Evolutionary conservation across 1,140 invertebrate genomes (phyloP).

Genomic region (Andricus grossulariae): DNA sequence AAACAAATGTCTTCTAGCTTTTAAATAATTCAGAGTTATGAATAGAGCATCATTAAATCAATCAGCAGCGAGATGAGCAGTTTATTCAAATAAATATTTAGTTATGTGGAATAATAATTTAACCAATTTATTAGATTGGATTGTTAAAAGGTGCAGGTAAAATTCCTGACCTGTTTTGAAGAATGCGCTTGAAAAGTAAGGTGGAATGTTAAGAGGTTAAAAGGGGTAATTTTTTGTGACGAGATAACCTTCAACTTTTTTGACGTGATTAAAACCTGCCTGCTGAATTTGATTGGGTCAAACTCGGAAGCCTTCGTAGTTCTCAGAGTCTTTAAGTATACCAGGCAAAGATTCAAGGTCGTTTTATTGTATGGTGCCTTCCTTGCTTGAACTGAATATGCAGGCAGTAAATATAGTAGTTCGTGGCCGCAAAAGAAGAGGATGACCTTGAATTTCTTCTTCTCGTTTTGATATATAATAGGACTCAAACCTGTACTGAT

Average conservation of each 20-base stretch:
- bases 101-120: neutral
- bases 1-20: too few species aligned
- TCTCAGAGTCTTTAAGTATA: neutral
- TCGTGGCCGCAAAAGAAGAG: constrained; percentile 47
- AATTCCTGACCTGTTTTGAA: neutral
- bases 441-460: constrained; percentile 59
- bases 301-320: neutral
- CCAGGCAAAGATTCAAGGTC: constrained; percentile 1
- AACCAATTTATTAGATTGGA: neutral
- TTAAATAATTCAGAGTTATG: too few species aligned
- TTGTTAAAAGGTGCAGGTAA: neutral
- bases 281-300: neutral
- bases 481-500: constrained; percentile 16
- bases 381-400: constrained; percentile 13
- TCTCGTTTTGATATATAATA: constrained; percentile 32
- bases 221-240: neutral
- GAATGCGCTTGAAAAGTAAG: neutral
- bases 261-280: neutral
- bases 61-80: neutral
- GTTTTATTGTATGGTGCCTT: constrained; percentile 10
- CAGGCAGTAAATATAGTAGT: constrained; percentile 23
- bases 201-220: neutral
- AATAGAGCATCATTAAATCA: too few species aligned
- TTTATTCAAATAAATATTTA: neutral
- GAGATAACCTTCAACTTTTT: neutral